A percentile compares a stretch with the other conserved stretches of the same genome.
phyloP scores from a whole-genome alignment of 35 echinoderm and acorn worm species.

The Ptychodera flava region DNA sequence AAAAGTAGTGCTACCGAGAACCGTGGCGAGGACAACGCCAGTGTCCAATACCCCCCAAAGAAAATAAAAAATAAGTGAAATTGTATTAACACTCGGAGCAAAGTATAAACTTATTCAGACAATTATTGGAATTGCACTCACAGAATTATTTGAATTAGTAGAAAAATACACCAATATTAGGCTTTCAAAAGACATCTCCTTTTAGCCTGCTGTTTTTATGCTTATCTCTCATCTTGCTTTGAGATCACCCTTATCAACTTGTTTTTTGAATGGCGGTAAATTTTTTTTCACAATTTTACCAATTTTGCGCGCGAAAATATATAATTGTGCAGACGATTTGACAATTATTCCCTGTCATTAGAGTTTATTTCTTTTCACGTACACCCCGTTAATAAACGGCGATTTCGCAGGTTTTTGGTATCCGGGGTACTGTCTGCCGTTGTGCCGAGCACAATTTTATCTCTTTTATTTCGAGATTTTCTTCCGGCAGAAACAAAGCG shows the following conservation, averaged over 20 bases:
- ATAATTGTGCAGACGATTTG: background rate
- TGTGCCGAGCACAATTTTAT: too few species aligned
- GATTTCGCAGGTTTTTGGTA: background rate
- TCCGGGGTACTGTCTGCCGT: background rate
- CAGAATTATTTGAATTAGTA: background rate
- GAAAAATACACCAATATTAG: constrained; percentile 1
- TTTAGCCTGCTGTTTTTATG: background rate
- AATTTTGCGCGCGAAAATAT: background rate
- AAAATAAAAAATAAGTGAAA: too few species aligned
- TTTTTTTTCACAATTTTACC: background rate
- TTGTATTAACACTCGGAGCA: background rate
- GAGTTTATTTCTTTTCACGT: background rate
- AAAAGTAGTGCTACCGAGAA: too few species aligned
- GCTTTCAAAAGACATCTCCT: background rate
- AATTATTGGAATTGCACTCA: background rate
- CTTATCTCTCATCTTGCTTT: background rate
- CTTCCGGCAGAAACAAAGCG: too few species aligned
- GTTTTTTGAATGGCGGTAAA: background rate
- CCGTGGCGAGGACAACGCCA: too few species aligned
- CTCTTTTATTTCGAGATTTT: too few species aligned
- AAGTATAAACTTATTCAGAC: background rate
- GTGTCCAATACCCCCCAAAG: too few species aligned
- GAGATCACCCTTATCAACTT: background rate
- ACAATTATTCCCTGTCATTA: background rate
- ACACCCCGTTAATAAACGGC: background rate